A percentile compares a stretch with the other conserved stretches of the same genome.
Evolutionary conservation across 2,797 vertebrate genomes (phyloP).

Genomic region (Eulemur coronatus): DNA sequence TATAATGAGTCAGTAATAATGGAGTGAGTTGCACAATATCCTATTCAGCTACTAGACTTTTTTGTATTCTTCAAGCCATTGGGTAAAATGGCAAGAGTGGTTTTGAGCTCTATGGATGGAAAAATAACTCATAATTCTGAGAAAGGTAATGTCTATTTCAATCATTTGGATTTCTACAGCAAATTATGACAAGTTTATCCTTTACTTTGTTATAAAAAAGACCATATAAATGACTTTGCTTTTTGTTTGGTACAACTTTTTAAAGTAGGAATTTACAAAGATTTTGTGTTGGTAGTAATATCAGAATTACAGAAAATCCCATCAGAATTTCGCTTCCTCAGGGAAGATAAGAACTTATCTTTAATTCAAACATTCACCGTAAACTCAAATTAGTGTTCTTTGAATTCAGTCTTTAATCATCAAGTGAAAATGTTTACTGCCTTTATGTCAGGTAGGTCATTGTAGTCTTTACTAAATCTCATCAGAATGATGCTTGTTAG

Average conservation of each 20-base stretch:
- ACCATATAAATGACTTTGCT: neutral
- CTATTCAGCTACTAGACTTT: neutral
- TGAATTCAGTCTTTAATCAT: neutral
- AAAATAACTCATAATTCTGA: conserved; percentile 20
- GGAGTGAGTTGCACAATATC: neutral
- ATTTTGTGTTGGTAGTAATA: neutral
- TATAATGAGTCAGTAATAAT: neutral
- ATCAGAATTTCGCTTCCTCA: neutral
- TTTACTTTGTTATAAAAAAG: neutral
- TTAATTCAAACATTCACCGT: neutral
- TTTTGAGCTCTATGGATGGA: neutral
- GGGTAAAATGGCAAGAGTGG: neutral
- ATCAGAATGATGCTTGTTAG: neutral
- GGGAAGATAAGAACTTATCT: neutral
- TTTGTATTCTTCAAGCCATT: neutral
- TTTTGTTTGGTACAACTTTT: conserved; percentile 9
- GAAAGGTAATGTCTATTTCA: neutral
- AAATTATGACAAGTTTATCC: neutral
- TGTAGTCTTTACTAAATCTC: neutral
- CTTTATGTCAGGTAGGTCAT: neutral
- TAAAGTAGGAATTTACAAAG: neutral
- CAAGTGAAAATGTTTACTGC: neutral
- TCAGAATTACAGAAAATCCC: too few relatives aligned
- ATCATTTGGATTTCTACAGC: neutral
- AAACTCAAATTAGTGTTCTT: neutral